Conservation (phyloP, 2,888 invertebrate genomes). For the Hypselothyrea guttata region DNA sequence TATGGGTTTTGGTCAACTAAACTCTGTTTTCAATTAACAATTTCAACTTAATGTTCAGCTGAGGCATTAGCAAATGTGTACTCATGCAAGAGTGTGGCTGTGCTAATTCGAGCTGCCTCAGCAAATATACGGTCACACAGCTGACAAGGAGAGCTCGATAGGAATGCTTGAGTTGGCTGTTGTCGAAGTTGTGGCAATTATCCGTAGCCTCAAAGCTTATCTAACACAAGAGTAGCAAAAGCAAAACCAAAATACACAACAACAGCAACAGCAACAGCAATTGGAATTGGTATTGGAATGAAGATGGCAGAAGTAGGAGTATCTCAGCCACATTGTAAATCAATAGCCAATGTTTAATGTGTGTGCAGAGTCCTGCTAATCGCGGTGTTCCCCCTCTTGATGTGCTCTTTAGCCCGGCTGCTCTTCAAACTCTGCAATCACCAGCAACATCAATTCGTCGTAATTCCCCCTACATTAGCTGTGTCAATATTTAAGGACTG, state of each 20-base stretch:
- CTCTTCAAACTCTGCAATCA: constrained; percentile 1
- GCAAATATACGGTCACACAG: neutral
- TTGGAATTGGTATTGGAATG: no score
- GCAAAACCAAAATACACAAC: neutral
- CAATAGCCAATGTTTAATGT: constrained; percentile 17
- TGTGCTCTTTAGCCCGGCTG: constrained; percentile 3
- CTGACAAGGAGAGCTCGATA: neutral
- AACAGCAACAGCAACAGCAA: neutral
- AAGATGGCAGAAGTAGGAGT: neutral
- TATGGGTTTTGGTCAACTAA: no score
- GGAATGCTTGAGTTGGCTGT: constrained; percentile 10
- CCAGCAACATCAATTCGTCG: constrained; percentile 16
- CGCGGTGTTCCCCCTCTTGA: constrained; percentile 14
- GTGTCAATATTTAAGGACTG: constrained; percentile 58
- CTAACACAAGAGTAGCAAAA: constrained; percentile 20
- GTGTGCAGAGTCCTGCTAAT: constrained; percentile 16
- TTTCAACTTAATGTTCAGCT: no score
- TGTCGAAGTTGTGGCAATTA: constrained; percentile 45
- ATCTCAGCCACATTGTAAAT: constrained; percentile 13
- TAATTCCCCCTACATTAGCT: constrained; percentile 48
- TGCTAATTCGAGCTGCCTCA: no score
- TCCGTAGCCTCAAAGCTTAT: constrained; percentile 21
- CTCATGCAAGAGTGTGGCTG: constrained; percentile 2
- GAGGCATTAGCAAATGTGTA: no score
- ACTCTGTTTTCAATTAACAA: no score